Evolutionary conservation across 92 coral and sea anemone genomes (phyloP).

Genomic region (Muricea muricata): DNA sequence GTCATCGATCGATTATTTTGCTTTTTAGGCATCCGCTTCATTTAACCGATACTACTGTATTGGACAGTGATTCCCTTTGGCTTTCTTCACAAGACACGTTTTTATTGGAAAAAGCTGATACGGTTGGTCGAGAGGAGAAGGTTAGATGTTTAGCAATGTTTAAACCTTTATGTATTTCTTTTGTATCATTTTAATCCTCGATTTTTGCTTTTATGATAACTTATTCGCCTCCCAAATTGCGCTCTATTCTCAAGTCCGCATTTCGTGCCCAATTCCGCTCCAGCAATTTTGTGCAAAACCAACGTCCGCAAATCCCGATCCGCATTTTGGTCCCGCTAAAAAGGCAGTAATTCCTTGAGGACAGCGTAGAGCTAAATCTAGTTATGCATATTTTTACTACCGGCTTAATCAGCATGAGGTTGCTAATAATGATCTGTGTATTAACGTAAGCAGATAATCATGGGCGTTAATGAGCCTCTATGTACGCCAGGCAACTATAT

Average conservation of each 20-base stretch:
- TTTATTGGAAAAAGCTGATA: conserved; percentile 1
- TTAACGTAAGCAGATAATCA: neutral
- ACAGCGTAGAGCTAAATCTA: neutral
- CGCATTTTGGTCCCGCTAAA: too few relatives aligned
- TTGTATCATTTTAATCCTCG: neutral
- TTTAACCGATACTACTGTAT: neutral
- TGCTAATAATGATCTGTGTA: neutral
- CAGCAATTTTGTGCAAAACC: too few relatives aligned
- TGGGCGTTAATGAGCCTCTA: neutral
- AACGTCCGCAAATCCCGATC: too few relatives aligned
- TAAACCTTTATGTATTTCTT: too few relatives aligned
- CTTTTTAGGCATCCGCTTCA: neutral
- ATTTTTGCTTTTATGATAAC: too few relatives aligned
- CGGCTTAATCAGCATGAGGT: conserved; percentile 9
- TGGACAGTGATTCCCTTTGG: neutral
- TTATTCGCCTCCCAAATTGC: too few relatives aligned
- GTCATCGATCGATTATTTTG: too few relatives aligned
- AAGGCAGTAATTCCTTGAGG: neutral
- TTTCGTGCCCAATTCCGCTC: too few relatives aligned
- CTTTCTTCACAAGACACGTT: neutral
- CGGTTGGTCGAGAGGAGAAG: neutral
- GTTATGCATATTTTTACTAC: conserved; percentile 7
- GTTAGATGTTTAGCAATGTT: too few relatives aligned
- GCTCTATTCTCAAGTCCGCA: too few relatives aligned
- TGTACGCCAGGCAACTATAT: neutral